Evolutionary conservation across 1,140 invertebrate species (phyloP), one percentile per base, ranked within the genome.

Genomic region (Drosophila persimilis): DNA sequence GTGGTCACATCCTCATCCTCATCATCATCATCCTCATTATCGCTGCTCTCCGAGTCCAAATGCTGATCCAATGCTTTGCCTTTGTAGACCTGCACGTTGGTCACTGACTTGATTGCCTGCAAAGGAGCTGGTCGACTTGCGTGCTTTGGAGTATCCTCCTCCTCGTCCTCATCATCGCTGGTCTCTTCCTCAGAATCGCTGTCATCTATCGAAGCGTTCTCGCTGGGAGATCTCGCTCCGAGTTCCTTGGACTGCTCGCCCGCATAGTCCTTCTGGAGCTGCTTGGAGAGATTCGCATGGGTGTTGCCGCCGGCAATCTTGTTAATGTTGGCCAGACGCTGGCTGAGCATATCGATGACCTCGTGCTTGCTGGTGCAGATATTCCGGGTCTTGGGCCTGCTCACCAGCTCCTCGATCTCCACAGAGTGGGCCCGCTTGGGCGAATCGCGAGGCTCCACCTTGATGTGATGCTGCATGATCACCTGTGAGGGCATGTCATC

Each of bases 81-180:
- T 63, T 77, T 85, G 59, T 92, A 93, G 6, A 92, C 63, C 51
- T 92, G 92, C 5, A 93, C 91, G 78, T 93, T 92, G 41, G 92
- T 90, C 1, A 93, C 93, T 2, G 93, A 93, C 62, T 89, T 90
- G 45, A 93, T 93, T 7, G 92, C 84, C 73, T 92, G 89, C 17
- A 93, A 59, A 2, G 75, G 78, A 8, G 61, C 51, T 54, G 65
- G 69, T 3, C 58, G 53, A 35, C 52, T 39, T 11, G 55, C 70
- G 56, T 80, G 56, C 46, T 91, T 89, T 8, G 81, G 79, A 6
- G 90, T 91, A 31, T 77, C 86, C 24, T 86, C 80, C 4, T 72
- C 57, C 22, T 20, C 59, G 29, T 78, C 81, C 6, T 72, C 79
- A 0, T 63, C 77, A 26, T 81, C 77, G 24, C 77, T 80, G 54